Evolutionary conservation across 2,888 invertebrate genomes (phyloP).

Genomic region (Cosmorhoe ocellata): DNA sequence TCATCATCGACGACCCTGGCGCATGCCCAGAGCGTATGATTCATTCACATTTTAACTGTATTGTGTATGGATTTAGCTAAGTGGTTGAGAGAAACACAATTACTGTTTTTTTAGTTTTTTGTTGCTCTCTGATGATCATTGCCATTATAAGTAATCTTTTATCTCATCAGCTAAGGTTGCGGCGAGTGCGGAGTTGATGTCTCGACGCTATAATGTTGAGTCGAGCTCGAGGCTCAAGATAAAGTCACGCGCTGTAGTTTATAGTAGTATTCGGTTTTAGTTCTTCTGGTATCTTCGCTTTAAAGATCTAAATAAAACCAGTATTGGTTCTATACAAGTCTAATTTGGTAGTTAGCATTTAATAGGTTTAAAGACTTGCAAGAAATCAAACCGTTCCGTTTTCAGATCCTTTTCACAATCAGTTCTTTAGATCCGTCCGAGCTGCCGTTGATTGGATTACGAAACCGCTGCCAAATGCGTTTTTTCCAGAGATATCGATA

Average conservation of each 20-base stretch:
- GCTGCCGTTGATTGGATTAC: not conserved
- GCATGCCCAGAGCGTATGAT: constrained; percentile 32
- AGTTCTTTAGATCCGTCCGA: too few relatives aligned
- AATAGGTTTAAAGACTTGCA: not conserved
- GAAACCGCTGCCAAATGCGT: not conserved
- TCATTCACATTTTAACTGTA: constrained; percentile 35
- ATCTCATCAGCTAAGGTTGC: too few relatives aligned
- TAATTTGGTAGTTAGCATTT: not conserved
- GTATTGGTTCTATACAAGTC: too few relatives aligned
- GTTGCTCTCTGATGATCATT: not conserved
- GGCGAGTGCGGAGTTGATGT: too few relatives aligned
- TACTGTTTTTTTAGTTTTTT: not conserved
- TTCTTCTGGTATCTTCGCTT: too few relatives aligned
- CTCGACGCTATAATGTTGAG: too few relatives aligned
- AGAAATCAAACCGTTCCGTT: constrained; percentile 4
- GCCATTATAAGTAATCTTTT: not conserved
- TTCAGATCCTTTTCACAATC: not conserved
- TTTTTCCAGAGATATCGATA: not conserved
- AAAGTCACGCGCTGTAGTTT: too few relatives aligned
- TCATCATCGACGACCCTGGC: constrained; percentile 26
- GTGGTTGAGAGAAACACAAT: not conserved
- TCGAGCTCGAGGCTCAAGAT: too few relatives aligned
- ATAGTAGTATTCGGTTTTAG: too few relatives aligned
- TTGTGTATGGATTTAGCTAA: constrained; percentile 18
- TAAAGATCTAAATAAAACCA: too few relatives aligned